Conservation (phyloP, 2,888 invertebrate genomes). For the Trichacis sp. region DNA sequence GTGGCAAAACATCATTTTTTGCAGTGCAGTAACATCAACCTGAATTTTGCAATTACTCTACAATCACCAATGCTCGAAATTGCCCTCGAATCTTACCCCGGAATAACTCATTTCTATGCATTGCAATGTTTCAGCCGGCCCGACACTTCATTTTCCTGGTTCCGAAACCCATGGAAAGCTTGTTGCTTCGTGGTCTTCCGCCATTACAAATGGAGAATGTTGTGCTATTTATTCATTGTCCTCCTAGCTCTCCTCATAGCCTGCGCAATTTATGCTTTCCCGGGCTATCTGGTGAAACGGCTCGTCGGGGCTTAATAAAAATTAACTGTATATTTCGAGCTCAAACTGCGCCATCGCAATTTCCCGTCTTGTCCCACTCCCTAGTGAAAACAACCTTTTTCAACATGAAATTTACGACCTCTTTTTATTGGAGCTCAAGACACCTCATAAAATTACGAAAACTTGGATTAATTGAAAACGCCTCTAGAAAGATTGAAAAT, state of each 20-base stretch:
- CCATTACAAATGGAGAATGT: conserved; percentile 68
- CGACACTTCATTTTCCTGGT: conserved; percentile 74
- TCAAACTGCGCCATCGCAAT: background rate
- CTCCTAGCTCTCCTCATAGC: conserved; percentile 61
- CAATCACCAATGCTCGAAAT: too few species aligned
- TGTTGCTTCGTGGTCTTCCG: conserved; percentile 63
- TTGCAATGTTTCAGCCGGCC: conserved; percentile 71
- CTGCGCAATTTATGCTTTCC: conserved; percentile 69
- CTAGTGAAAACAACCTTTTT: background rate
- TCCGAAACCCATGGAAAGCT: conserved; percentile 72
- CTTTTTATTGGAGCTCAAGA: background rate
- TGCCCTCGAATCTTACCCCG: too few species aligned
- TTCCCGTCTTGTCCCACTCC: background rate
- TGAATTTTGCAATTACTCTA: too few species aligned
- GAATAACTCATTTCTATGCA: too few species aligned
- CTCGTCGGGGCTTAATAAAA: conserved; percentile 62
- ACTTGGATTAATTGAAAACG: background rate
- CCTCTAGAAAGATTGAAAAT: background rate
- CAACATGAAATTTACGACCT: background rate
- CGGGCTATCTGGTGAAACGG: conserved; percentile 70
- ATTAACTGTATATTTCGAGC: conserved; percentile 8
- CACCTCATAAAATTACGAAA: background rate
- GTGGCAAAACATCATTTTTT: too few species aligned
- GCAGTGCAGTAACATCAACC: too few species aligned
- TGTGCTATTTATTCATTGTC: conserved; percentile 59